Base-by-base conservation (phyloP, 2,888 invertebrate species). In the Leucoma salicis region DNA sequence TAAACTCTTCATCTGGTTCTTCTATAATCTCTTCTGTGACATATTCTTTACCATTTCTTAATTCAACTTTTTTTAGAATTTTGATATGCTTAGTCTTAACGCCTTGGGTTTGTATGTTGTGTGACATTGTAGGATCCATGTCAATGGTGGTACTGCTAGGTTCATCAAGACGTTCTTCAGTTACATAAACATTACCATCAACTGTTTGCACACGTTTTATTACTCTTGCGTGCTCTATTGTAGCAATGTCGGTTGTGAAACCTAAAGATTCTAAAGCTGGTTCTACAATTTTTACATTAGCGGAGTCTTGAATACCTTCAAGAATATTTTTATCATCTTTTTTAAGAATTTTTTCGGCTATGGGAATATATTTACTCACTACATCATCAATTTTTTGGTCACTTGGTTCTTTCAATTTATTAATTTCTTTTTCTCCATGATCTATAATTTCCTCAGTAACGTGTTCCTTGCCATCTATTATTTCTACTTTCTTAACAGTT, bases 261-360 rank as follows among this genome's bases (percentile, higher is more conserved):
- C 6, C 6, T 2, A 28, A 28, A 3, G 33, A 29, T 21, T n/a
- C 4, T 15, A 10, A n/a, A n/a, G 14, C 14, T 12, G 27, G 18
- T 15, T 32, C 21, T 11, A 14, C 8, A 4, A 15, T n/a, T 78
- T 94, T 94, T 4, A 94, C 83, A 67, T 94, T 94, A 70, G 94
- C 95, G 0, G 96, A 96, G 76, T 96, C 96, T 67, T 96, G 96
- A 38, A 96, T 92, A 0, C 96, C 87, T 82, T 96, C 96, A 81
- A 96, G 96, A 1, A 94, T 94, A 0, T 95, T 91, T 49, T 94
- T 93, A 76, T 96, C 96, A 78, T 95, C 94, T 74, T 96, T 94
- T 45, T 11, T 27, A 4, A 96, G 92, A 5, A 96, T 93, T 12
- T 42, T 36, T 2, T 48, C 35, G 13, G n/a, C n/a, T 4, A 10